phyloP scores from a whole-genome alignment of 2,113 vertebrate genomes.

The Tupaia tana region DNA sequence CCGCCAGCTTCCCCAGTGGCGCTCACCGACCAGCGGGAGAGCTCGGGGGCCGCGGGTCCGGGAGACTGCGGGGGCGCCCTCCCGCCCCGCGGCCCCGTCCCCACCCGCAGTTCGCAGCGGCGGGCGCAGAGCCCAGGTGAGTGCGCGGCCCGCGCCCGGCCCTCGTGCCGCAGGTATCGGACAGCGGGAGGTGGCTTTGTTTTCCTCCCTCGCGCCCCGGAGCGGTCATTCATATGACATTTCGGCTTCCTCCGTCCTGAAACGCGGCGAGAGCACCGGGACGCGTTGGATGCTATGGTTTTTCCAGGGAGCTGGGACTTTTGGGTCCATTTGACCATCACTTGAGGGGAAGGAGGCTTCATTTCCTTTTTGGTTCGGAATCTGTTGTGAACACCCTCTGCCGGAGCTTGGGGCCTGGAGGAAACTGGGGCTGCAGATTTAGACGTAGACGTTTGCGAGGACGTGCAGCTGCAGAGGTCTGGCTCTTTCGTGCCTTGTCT shows the following conservation, averaged over 20 bases:
- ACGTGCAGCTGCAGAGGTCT: constrained; percentile 70
- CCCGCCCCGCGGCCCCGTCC: neutral
- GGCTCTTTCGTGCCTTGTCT: neutral
- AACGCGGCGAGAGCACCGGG: neutral
- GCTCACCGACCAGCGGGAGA: constrained; percentile 39
- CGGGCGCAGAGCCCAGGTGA: constrained; percentile 60
- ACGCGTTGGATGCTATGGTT: neutral
- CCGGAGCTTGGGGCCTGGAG: constrained; percentile 63
- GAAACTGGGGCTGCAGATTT: constrained; percentile 66
- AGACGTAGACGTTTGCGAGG: constrained; percentile 64
- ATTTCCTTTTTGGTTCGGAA: neutral
- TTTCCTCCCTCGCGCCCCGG: constrained; percentile 6
- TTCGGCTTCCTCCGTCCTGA: neutral
- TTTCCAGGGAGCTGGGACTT: constrained; percentile 15
- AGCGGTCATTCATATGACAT: constrained; percentile 66
- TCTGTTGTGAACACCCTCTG: constrained; percentile 11
- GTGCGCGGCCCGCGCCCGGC: neutral
- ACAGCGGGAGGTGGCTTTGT: constrained; percentile 65
- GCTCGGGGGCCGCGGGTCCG: constrained; percentile 42
- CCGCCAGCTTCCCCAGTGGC: constrained; percentile 32
- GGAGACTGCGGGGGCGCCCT: constrained; percentile 52
- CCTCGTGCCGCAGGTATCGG: constrained; percentile 22
- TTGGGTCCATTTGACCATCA: constrained; percentile 20
- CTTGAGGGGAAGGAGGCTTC: constrained; percentile 2
- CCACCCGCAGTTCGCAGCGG: neutral